Evolutionary conservation across 2,113 vertebrate genomes (phyloP).

Genomic region (Poicephalus gulielmi): DNA sequence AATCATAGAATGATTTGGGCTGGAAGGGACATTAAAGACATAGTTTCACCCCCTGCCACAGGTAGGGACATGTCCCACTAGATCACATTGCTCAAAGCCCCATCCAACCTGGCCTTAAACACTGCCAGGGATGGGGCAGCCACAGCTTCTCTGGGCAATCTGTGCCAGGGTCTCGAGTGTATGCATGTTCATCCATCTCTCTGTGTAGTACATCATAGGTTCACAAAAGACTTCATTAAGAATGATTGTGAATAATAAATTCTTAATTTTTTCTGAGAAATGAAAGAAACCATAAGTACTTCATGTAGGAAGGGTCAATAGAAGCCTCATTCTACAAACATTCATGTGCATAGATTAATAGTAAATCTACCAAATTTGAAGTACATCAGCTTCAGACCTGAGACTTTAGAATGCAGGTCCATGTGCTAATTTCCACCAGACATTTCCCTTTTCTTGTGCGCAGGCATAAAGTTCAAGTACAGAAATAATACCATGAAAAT

Average conservation of each 20-base stretch:
- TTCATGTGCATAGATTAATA: neutral
- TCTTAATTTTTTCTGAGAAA: neutral
- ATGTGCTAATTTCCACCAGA: neutral
- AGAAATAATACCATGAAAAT: neutral
- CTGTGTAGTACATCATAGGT: neutral
- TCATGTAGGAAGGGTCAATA: neutral
- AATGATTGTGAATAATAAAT: neutral
- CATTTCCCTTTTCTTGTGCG: neutral
- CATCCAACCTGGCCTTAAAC: neutral
- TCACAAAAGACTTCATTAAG: neutral
- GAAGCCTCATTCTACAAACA: neutral
- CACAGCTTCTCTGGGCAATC: neutral
- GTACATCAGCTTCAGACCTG: neutral
- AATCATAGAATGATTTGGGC: neutral
- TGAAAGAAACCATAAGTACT: neutral
- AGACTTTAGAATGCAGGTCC: neutral
- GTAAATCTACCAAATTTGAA: neutral
- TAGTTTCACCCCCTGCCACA: neutral
- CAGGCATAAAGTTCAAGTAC: neutral
- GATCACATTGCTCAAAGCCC: neutral
- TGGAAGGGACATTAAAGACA: neutral
- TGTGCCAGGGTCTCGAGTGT: neutral
- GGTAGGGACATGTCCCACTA: neutral
- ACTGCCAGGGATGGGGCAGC: neutral
- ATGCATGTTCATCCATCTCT: neutral